These are phyloP conservation scores for Eurosta solidaginis DNA, from an alignment of 1,140 invertebrate genomes.

Conservation along the genomic window DNA sequence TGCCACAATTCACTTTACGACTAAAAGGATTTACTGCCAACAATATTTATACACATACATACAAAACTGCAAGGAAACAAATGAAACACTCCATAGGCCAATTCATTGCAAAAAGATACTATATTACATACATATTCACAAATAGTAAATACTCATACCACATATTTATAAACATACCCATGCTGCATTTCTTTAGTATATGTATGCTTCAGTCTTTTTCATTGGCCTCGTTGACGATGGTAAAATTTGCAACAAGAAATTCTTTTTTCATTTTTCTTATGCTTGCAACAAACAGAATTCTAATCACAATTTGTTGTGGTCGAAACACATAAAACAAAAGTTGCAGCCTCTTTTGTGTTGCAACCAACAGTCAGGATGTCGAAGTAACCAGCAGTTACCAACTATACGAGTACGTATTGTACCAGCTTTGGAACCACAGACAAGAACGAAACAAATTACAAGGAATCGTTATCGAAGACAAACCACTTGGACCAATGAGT, in stretches of 20 bases:
- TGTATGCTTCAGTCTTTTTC: no score
- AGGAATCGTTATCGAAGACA: slow-evolving; percentile 27
- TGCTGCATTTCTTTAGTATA: no score
- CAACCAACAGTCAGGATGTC: neutral
- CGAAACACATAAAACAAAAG: slow-evolving; percentile 20
- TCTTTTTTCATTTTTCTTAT: neutral
- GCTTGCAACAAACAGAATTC: slow-evolving; percentile 23
- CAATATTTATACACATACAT: no score
- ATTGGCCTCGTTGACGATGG: no score
- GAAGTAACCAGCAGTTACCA: slow-evolving; percentile 9
- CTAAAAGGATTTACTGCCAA: slow-evolving; percentile 24
- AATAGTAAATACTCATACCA: no score
- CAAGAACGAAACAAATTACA: slow-evolving; percentile 20
- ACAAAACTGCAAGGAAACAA: neutral
- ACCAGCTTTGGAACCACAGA: slow-evolving; percentile 5
- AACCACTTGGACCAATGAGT: neutral
- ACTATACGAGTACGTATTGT: no score
- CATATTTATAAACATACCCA: no score
- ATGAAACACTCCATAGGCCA: no score
- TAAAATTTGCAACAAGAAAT: neutral
- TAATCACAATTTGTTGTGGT: slow-evolving; percentile 15
- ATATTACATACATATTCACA: no score
- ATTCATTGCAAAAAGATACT: no score
- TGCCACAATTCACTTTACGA: slow-evolving; percentile 28
- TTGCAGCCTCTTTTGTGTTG: slow-evolving; percentile 20